Evolutionary conservation across 2,888 invertebrate species (phyloP).

Genomic region (Stomorhina lunata): DNA sequence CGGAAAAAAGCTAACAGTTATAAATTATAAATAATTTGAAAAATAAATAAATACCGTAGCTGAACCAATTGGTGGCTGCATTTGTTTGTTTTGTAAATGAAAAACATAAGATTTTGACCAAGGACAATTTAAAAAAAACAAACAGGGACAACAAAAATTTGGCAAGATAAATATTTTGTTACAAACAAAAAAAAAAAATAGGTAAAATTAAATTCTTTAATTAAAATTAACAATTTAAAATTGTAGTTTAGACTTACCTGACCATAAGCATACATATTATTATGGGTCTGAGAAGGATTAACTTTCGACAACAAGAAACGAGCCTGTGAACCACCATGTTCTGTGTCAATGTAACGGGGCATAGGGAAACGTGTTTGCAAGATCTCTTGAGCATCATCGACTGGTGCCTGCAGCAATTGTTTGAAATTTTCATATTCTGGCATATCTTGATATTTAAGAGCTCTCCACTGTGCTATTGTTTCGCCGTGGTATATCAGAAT

Average conservation of each 20-base stretch:
- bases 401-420: slow-evolving; percentile 94
- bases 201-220: slow-evolving; percentile 53
- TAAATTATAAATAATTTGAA: slow-evolving; percentile 15
- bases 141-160: slow-evolving; percentile 47
- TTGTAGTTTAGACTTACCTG: slow-evolving; percentile 81
- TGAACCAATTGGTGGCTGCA: slow-evolving; percentile 78
- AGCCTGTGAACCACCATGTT: slow-evolving; percentile 99
- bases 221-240: neutral
- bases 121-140: slow-evolving; percentile 38
- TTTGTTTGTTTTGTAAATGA: slow-evolving; percentile 52
- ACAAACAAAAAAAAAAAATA: slow-evolving; percentile 59
- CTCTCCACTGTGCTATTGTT: slow-evolving; percentile 98
- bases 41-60: slow-evolving; percentile 78
- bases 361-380: slow-evolving; percentile 97
- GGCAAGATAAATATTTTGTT: slow-evolving; percentile 64
- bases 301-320: slow-evolving; percentile 99
- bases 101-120: slow-evolving; percentile 43
- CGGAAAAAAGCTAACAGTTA: slow-evolving; percentile 14
- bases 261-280: slow-evolving; percentile 98
- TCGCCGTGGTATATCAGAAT: slow-evolving; percentile 99
- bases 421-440: slow-evolving; percentile 99
- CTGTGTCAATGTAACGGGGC: slow-evolving; percentile 99
- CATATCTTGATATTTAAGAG: slow-evolving; percentile 96
- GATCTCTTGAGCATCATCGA: slow-evolving; percentile 98
- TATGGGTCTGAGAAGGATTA: slow-evolving; percentile 99